Conservation (phyloP, 2,113 vertebrate genomes). For the Vidua macroura region DNA sequence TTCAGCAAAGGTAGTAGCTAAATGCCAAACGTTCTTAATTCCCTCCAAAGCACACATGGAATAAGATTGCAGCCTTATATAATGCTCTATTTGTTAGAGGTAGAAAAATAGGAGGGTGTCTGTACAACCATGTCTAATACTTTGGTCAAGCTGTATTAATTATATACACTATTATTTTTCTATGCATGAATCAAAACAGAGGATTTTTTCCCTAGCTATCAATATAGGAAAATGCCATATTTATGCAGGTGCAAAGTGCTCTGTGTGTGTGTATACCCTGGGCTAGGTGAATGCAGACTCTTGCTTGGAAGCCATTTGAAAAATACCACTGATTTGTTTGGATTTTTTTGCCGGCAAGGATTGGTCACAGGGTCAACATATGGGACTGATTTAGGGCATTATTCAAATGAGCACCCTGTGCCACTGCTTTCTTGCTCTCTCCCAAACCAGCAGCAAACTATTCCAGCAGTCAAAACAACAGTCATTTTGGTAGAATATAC, state of each 20-base stretch:
- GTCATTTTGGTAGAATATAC: not conserved
- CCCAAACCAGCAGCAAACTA: slow-evolving; percentile 18
- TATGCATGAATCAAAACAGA: slow-evolving; percentile 24
- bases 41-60: not conserved
- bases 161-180: slow-evolving; percentile 42
- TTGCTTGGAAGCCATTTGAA: slow-evolving; percentile 45
- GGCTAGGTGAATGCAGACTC: slow-evolving; percentile 22
- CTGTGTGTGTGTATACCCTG: not conserved
- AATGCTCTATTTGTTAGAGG: slow-evolving; percentile 14
- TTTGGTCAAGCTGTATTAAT: slow-evolving; percentile 27
- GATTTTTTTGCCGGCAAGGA: slow-evolving; percentile 36
- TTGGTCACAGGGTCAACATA: slow-evolving; percentile 61
- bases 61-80: not conserved
- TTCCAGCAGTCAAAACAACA: not conserved
- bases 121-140: not conserved
- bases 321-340: slow-evolving; percentile 56
- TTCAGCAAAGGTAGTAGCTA: not conserved
- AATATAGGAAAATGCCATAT: slow-evolving; percentile 30
- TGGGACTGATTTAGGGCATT: slow-evolving; percentile 63
- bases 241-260: slow-evolving; percentile 39
- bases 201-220: not conserved
- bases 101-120: not conserved
- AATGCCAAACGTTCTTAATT: not conserved
- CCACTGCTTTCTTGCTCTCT: slow-evolving; percentile 32
- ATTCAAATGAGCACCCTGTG: slow-evolving; percentile 53